Percentiles rank a stretch among this genome's conserved stretches.
Conservation (phyloP, 2,888 invertebrate species). For the Caradrina clavipalpis region DNA sequence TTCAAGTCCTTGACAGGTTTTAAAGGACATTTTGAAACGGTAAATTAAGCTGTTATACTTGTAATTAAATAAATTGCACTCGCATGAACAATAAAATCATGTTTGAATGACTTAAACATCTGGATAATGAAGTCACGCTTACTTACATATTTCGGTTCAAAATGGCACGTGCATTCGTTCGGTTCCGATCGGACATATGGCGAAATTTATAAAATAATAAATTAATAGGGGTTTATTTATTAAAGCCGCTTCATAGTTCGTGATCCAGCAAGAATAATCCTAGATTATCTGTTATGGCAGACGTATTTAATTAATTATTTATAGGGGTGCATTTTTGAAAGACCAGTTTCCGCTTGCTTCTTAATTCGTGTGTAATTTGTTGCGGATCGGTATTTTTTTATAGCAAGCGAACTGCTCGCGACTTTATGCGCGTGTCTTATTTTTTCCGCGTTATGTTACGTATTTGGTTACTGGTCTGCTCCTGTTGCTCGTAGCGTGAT, state of each 20-base stretch:
- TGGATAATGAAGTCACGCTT: slow-evolving; percentile 37
- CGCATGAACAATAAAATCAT: slow-evolving; percentile 28
- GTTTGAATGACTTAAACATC: slow-evolving; percentile 36
- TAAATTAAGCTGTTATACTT: slow-evolving; percentile 26
- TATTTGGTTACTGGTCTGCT: too few relatives aligned
- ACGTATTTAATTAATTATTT: neutral
- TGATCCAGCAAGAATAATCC: slow-evolving; percentile 10
- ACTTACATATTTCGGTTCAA: slow-evolving; percentile 27
- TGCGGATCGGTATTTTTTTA: too few relatives aligned
- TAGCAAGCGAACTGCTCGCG: too few relatives aligned
- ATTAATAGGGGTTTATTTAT: slow-evolving; percentile 28
- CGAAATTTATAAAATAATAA: slow-evolving; percentile 14
- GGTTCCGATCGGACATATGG: slow-evolving; percentile 33
- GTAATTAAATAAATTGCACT: slow-evolving; percentile 20
- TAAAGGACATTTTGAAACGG: neutral
- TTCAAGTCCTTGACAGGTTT: slow-evolving; percentile 3
- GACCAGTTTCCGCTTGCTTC: too few relatives aligned
- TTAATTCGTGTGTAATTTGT: too few relatives aligned
- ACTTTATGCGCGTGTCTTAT: too few relatives aligned
- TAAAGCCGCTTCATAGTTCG: neutral
- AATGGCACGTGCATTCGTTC: slow-evolving; percentile 40
- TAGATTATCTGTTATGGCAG: slow-evolving; percentile 12
- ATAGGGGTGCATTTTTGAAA: too few relatives aligned
- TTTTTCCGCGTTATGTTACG: too few relatives aligned
- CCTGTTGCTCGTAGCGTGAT: too few relatives aligned